phyloP scores from a whole-genome alignment of 2,113 vertebrate species.

The Phocoena sinus region DNA sequence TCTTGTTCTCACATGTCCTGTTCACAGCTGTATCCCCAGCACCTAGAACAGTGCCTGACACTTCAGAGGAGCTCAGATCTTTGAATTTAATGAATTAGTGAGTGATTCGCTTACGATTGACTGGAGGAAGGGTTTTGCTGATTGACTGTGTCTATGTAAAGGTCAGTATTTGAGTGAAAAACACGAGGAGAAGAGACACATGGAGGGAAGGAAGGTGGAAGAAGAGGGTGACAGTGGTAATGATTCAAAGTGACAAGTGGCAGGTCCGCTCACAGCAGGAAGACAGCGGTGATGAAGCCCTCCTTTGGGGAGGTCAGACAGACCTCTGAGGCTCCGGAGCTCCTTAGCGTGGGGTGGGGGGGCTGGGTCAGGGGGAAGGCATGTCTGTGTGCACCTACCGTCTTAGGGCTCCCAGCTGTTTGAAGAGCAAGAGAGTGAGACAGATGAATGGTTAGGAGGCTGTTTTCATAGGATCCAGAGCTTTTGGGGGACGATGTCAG shows the following conservation, averaged over 20 bases:
- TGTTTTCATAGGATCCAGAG: background rate
- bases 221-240: background rate
- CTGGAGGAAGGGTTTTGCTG: background rate
- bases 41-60: background rate
- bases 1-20: background rate
- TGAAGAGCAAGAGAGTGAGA: background rate
- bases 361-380: rapidly evolving
- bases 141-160: background rate
- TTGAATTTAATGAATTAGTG: background rate
- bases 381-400: background rate
- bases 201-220: background rate
- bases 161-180: background rate
- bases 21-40: background rate
- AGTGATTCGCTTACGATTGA: background rate
- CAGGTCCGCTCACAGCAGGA: background rate
- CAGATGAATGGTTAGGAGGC: background rate
- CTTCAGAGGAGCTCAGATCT: background rate
- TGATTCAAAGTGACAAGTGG: background rate
- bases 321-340: background rate
- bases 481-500: background rate
- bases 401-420: background rate
- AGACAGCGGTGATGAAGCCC: rapidly evolving
- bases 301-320: background rate
- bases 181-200: background rate
- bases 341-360: background rate